phyloP scores from a whole-genome alignment of 2,888 invertebrate species.

The Colletes collaris region DNA sequence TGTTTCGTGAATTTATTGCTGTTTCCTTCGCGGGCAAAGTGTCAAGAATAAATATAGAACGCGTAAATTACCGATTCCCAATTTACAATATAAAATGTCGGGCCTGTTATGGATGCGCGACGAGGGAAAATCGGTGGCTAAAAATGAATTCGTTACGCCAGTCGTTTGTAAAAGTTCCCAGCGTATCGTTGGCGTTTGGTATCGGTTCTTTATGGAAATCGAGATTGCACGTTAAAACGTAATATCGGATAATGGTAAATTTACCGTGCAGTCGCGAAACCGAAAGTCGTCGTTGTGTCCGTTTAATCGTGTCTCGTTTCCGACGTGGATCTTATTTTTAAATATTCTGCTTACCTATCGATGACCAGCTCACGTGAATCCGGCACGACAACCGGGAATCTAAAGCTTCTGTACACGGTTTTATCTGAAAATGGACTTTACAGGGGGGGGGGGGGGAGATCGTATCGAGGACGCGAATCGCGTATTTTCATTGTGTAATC shows the following conservation, averaged over 20 bases:
- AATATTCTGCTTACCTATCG: conserved; percentile 6
- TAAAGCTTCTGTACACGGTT: conserved; percentile 29
- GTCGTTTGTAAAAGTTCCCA: too few relatives aligned
- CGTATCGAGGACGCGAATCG: conserved; percentile 41
- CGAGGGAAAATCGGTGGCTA: too few relatives aligned
- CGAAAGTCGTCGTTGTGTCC: background rate
- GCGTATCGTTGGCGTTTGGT: too few relatives aligned
- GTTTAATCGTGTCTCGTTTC: conserved; percentile 4
- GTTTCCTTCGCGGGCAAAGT: too few relatives aligned
- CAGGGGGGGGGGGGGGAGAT: conserved; percentile 18
- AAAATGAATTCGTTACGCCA: too few relatives aligned
- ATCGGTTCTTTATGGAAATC: too few relatives aligned
- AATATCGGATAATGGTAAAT: background rate
- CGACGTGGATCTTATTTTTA: conserved; percentile 10
- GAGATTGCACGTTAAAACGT: too few relatives aligned
- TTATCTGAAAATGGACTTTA: conserved; percentile 42
- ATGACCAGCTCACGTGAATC: conserved; percentile 14
- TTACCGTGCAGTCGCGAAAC: background rate
- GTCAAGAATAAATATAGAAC: too few relatives aligned
- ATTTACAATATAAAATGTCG: too few relatives aligned
- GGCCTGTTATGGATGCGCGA: too few relatives aligned
- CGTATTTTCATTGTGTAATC: conserved; percentile 43
- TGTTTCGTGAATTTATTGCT: too few relatives aligned
- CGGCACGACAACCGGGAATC: background rate
- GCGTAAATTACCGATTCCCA: too few relatives aligned